phyloP scores from a whole-genome alignment of 2,888 invertebrate species.

The Clepsis dumicolana region DNA sequence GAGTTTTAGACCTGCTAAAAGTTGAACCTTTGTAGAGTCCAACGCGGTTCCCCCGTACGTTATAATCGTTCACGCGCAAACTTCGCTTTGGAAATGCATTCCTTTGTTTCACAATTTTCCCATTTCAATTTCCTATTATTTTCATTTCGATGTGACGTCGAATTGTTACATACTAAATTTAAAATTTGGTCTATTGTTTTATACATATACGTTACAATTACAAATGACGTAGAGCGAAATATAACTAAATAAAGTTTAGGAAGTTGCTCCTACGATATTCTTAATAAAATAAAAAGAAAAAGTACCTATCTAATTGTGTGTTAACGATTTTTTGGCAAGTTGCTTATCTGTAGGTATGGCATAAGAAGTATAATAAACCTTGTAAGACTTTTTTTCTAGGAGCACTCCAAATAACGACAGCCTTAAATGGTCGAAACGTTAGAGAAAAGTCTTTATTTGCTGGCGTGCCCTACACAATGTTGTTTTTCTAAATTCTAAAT shows the following conservation, averaged over 20 bases:
- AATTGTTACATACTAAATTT: background rate
- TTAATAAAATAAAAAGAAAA: background rate
- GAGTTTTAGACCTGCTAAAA: slow-evolving; percentile 2
- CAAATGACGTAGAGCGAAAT: background rate
- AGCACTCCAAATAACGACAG: background rate
- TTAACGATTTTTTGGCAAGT: background rate
- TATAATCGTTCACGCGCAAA: background rate
- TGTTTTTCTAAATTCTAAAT: background rate
- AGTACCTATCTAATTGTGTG: background rate
- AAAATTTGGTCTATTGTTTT: background rate
- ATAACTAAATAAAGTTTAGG: background rate
- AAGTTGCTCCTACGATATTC: background rate
- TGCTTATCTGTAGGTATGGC: background rate
- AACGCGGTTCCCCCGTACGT: background rate
- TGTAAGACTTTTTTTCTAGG: background rate
- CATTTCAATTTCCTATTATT: background rate
- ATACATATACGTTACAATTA: background rate
- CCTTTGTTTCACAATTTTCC: background rate
- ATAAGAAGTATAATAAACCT: background rate
- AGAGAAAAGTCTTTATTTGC: background rate
- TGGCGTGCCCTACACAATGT: background rate
- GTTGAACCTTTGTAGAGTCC: background rate
- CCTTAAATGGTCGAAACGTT: background rate
- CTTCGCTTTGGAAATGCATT: background rate
- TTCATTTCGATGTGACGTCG: background rate